A percentile compares a stretch with the other conserved stretches of the same genome.
These are phyloP conservation scores for Plagiodera versicolora DNA, from an alignment of 2,888 invertebrate species.

Conservation along the genomic window DNA sequence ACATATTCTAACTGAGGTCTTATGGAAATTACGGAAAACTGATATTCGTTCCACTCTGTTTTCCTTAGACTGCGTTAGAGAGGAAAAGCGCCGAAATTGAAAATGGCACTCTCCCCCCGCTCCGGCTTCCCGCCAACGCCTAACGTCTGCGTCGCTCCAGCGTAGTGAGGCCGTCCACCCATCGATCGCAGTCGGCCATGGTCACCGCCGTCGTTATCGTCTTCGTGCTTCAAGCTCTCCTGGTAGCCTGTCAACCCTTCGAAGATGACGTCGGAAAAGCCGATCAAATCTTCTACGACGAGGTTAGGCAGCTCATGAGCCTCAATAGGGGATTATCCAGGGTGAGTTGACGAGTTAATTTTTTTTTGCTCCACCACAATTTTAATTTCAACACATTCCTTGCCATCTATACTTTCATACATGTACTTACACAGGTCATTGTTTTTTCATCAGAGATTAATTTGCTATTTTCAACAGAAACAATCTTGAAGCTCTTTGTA, in stretches of 20 bases:
- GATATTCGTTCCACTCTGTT: too few relatives aligned
- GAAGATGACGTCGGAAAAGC: constrained; percentile 32
- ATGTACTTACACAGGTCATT: too few relatives aligned
- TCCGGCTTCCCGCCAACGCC: constrained; percentile 5
- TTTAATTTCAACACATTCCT: too few relatives aligned
- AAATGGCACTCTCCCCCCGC: not conserved
- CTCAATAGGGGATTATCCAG: constrained; percentile 49
- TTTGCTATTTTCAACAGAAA: too few relatives aligned
- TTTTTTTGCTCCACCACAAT: too few relatives aligned
- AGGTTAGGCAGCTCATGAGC: constrained; percentile 58
- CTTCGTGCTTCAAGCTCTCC: constrained; percentile 39
- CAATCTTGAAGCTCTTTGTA: too few relatives aligned
- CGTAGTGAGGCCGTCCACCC: constrained; percentile 13
- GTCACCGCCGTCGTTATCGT: constrained; percentile 43
- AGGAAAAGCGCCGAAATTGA: not conserved
- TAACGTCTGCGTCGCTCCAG: constrained; percentile 14
- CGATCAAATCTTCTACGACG: constrained; percentile 57
- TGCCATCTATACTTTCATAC: too few relatives aligned
- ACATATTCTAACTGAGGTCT: too few relatives aligned
- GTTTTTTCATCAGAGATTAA: too few relatives aligned
- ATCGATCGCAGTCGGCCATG: constrained; percentile 42
- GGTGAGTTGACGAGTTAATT: constrained; percentile 42
- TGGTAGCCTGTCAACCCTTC: constrained; percentile 35
- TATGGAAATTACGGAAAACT: too few relatives aligned
- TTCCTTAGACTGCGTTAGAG: not conserved